Percentiles rank a stretch among this genome's conserved stretches.
phyloP scores from a whole-genome alignment of 2,888 invertebrate species.

The Micoletzkya japonica region DNA sequence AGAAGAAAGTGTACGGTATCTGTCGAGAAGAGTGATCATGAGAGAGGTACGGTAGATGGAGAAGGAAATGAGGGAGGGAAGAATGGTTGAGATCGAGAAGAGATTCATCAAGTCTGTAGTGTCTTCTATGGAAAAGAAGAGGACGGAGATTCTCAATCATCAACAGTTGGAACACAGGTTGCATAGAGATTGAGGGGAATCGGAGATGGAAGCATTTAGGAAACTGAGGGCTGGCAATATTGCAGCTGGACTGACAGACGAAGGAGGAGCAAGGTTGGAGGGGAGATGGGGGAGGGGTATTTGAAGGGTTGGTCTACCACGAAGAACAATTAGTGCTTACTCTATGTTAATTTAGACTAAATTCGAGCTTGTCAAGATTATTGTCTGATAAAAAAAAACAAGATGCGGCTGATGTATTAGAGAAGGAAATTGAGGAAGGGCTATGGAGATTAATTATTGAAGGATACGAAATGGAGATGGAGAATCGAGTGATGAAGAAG shows the following conservation, averaged over 20 bases:
- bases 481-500: slow-evolving; percentile 57
- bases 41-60: slow-evolving; percentile 29
- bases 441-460: background rate
- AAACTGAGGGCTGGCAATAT: slow-evolving; percentile 29
- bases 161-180: slow-evolving; percentile 41
- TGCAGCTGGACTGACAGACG: slow-evolving; percentile 15
- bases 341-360: background rate
- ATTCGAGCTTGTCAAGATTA: background rate
- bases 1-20: slow-evolving; percentile 73
- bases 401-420: too few species aligned
- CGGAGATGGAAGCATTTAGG: slow-evolving; percentile 13
- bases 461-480: slow-evolving; percentile 39
- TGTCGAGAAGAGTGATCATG: slow-evolving; percentile 69
- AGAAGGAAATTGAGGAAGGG: background rate
- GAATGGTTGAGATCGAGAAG: slow-evolving; percentile 71
- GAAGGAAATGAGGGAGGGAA: background rate
- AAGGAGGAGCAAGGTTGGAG: slow-evolving; percentile 1
- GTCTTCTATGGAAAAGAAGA: slow-evolving; percentile 39
- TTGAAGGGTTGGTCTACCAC: background rate
- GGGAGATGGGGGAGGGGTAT: background rate
- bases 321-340: too few species aligned
- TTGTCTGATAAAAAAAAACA: too few species aligned
- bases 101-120: slow-evolving; percentile 56
- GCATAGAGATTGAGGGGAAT: too few species aligned
- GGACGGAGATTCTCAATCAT: slow-evolving; percentile 38